These are phyloP conservation scores for Mus musculus DNA, from an alignment of 2,113 vertebrate genomes.

Conservation along the genomic window DNA sequence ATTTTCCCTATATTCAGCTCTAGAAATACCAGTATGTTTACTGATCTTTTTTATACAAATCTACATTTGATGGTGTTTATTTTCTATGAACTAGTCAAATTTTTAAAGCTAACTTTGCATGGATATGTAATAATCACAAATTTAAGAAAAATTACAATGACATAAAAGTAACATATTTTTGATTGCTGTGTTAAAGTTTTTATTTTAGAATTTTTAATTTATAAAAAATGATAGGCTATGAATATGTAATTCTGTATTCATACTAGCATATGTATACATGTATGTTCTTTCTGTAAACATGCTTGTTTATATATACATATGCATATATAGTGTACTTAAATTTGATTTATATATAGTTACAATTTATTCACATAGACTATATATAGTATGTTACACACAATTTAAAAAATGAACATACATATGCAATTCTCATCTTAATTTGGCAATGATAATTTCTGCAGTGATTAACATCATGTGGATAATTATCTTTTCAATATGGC, in stretches of 20 bases:
- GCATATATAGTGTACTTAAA: not conserved
- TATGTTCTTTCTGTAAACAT: not conserved
- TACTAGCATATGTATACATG: too few species aligned
- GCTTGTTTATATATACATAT: too few species aligned
- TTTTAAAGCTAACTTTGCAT: not conserved
- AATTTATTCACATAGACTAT: not conserved
- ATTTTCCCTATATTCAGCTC: not conserved
- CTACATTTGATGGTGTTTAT: not conserved
- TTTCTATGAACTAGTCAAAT: not conserved
- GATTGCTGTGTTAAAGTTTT: not conserved
- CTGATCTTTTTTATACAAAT: not conserved
- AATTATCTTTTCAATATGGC: constrained; percentile 69
- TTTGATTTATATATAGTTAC: not conserved
- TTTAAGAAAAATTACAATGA: not conserved
- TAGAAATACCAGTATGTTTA: constrained; percentile 15
- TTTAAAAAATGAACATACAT: constrained; percentile 36
- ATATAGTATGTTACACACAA: not conserved
- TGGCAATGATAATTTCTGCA: constrained; percentile 54
- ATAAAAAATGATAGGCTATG: not conserved
- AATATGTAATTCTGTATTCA: not conserved
- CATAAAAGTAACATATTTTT: not conserved
- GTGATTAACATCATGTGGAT: constrained; percentile 62
- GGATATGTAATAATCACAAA: not conserved
- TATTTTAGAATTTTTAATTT: not conserved
- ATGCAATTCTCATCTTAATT: constrained; percentile 32